Percentiles rank a stretch among this genome's conserved stretches.
Conservation (phyloP, 2,797 vertebrate species). For the Helicolenus hilgendorfi region DNA sequence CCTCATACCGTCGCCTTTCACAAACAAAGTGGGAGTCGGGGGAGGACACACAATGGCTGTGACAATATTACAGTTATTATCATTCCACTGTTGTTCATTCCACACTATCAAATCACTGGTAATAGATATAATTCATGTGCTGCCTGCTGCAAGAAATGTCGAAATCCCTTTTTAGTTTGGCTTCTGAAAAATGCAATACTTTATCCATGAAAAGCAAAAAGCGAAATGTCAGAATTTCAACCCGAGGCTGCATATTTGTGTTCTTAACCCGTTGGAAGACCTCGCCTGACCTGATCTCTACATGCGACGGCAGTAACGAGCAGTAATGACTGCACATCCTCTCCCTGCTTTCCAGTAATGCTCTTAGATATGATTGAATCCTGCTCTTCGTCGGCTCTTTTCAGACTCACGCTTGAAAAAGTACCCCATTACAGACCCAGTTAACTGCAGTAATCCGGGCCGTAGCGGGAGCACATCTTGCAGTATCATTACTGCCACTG, state of each 20-base stretch:
- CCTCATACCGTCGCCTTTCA: conserved; percentile 31
- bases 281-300: conserved; percentile 13
- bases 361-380: conserved; percentile 43
- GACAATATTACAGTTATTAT: conserved; percentile 68
- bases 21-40: conserved; percentile 48
- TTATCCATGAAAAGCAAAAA: background rate
- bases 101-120: conserved; percentile 29
- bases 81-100: conserved; percentile 48
- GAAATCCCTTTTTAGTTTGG: conserved; percentile 6
- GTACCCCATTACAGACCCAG: conserved; percentile 39
- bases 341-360: conserved; percentile 32
- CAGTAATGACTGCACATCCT: conserved; percentile 30
- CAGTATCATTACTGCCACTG: conserved; percentile 73
- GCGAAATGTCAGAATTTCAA: background rate
- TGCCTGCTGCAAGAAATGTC: conserved; percentile 1
- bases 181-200: background rate
- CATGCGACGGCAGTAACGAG: background rate
- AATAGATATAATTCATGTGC: conserved; percentile 45
- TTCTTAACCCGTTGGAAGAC: background rate
- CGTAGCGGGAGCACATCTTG: conserved; percentile 59
- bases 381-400: conserved; percentile 39
- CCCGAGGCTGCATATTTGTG: background rate
- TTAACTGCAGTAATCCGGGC: conserved; percentile 45
- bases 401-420: conserved; percentile 43
- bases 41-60: conserved; percentile 37